These are phyloP conservation scores for Dysmachus trigonus DNA, from an alignment of 2,888 invertebrate genomes.

Conservation along the genomic window DNA sequence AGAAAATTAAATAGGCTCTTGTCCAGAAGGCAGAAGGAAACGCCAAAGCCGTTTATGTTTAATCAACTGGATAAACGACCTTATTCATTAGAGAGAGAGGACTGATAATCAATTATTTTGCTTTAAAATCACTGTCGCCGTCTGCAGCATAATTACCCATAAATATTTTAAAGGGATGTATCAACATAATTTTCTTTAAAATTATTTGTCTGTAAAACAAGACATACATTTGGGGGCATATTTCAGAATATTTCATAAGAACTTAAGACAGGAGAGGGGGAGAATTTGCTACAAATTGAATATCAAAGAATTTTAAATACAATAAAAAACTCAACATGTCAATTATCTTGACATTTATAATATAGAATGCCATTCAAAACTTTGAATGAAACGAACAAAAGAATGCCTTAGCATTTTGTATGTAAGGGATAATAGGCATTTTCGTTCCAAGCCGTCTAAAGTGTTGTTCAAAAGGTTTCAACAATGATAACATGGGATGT, in stretches of 20 bases:
- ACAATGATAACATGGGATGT: too few relatives aligned
- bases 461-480: too few relatives aligned
- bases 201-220: background rate
- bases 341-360: too few relatives aligned
- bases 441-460: too few relatives aligned
- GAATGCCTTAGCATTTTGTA: too few relatives aligned
- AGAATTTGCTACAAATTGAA: background rate
- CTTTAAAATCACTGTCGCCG: background rate
- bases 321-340: too few relatives aligned
- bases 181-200: background rate
- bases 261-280: too few relatives aligned
- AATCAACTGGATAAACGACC: background rate
- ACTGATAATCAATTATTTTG: background rate
- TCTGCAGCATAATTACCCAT: background rate
- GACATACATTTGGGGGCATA: background rate
- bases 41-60: background rate
- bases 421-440: too few relatives aligned
- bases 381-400: too few relatives aligned
- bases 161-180: background rate
- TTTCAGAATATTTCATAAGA: background rate
- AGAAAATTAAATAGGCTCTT: background rate
- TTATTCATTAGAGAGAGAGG: background rate
- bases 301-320: background rate
- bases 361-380: too few relatives aligned
- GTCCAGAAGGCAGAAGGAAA: background rate